Base-by-base conservation (phyloP, 2,888 invertebrate species). In the Gonocerus acuteangulatus region DNA sequence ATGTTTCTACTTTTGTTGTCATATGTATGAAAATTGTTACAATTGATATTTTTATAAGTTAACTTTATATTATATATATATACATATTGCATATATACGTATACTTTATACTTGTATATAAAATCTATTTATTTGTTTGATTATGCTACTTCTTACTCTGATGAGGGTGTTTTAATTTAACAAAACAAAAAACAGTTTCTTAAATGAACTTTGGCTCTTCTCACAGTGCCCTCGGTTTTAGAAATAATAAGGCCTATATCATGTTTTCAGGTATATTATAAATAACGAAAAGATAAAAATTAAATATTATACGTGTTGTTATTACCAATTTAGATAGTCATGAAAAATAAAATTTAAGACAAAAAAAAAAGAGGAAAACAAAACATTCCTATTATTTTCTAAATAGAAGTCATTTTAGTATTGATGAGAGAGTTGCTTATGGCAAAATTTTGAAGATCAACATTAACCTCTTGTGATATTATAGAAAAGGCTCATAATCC, bases 21-120 rank as follows among this genome's bases (percentile, higher is more conserved):
- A 57, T 27, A 27, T 47, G 47, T 45, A 57, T 23, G 44, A 18
- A 63, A 57, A 60, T 61, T 61, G 63, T 63, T 63, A 61, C 60
- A 48, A 54, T 60, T 63, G 48, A 56, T 63, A 63, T 63, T 63
- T 63, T 63, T 63, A 63, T 61, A 63, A 63, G 60, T 63, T 63
- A 61, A 56, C 57, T 61, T 60, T 60, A 56, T 54, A 54, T 52
- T 27, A 39, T 48, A 22, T 44, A 22, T 36, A 18, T 34, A 56
- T 44, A 60, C 23, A 61, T 61, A 54, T 45, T 23, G 16, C 22
- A 22, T 54, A 44, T 18, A 44, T 23, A 44, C n/a, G 36, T 39
- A 34, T 52, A 52, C 23, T 27, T 51, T 51, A 51, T 15, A 27
- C 9, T 19, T 16, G 36, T 51, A 34, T 51, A 51, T 34, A 51